phyloP scores from a whole-genome alignment of 2,113 vertebrate species.

The Thunnus thynnus region DNA sequence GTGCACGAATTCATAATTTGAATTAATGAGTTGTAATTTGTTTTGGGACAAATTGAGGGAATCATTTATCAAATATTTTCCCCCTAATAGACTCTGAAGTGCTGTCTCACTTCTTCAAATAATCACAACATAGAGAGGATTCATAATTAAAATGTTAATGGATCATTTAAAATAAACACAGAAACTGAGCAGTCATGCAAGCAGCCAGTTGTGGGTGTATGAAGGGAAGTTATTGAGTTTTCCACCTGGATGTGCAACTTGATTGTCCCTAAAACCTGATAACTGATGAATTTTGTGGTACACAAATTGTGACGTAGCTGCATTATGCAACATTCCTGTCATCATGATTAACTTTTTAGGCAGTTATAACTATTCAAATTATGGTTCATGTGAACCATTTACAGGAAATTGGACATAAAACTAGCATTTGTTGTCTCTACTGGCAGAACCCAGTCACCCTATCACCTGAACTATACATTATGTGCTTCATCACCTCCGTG shows the following conservation, averaged over 20 bases:
- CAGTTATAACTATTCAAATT: neutral
- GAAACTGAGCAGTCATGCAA: neutral
- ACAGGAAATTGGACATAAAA: neutral
- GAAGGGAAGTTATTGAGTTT: neutral
- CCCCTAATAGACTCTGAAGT: neutral
- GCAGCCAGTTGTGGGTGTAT: neutral
- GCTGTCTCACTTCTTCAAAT: conserved; percentile 8
- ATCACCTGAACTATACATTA: neutral
- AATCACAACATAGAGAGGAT: neutral
- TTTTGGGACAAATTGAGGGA: conserved; percentile 4
- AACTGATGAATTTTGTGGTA: too few relatives aligned
- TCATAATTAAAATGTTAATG: conserved; percentile 16
- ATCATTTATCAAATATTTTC: neutral
- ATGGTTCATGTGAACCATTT: conserved; percentile 1
- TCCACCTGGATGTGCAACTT: neutral
- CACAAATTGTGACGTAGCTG: neutral
- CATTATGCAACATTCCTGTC: neutral
- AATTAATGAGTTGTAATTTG: neutral
- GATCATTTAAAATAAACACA: neutral
- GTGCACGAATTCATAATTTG: conserved; percentile 3
- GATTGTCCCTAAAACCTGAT: neutral
- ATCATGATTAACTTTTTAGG: neutral
- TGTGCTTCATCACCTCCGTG: conserved; percentile 23
- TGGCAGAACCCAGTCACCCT: neutral
- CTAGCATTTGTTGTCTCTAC: neutral